Evolutionary conservation across 2,797 vertebrate species (phyloP), one percentile per base, ranked within the genome.

Genomic region (Ctenochaetus hawaiiensis): DNA sequence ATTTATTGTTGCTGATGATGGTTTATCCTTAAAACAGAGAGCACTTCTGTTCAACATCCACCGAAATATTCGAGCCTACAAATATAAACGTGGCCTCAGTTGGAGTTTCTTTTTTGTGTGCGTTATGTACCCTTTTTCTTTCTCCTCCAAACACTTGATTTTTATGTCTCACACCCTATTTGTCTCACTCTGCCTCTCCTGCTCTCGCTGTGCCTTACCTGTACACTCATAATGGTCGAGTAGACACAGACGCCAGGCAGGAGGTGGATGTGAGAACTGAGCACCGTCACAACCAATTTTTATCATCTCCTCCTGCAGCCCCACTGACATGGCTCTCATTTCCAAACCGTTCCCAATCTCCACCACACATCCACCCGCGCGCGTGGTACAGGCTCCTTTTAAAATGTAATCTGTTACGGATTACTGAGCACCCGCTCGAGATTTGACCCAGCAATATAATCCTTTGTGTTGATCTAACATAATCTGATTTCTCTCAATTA

Each of bases 361-460:
- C 65, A 78, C 77, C 87, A 68, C 75, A 71, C 76, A 67, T 71
- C 86, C 82, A 72, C 68, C 84, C 30, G 30, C 30, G 30, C 23
- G 41, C 87, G 34, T 73, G 81, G 76, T 78, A 78, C 83, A 77
- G 89, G 77, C 89, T 90, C 82, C 86, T 90, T 93, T 91, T 91
- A 89, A 91, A 93, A 89, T 92, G 92, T 93, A 93, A 94, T 93
- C 92, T 93, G 92, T 90, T 77, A 90, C 72, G 91, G 92, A 93
- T 94, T 94, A 92, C 89, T n/a, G 75, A 84, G 89, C 84, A 81
- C 86, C 90, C 80, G 80, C 86, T 89, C 70, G 81, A 92, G 89
- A 90, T 94, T 85, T 93, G 91, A 93, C 90, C 89, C 81, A 86
- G 92, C 87, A 91, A 83, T 88, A 90, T 92, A 93, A 93, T 93